Evolutionary conservation across 2,113 vertebrate genomes (phyloP), one percentile per base, ranked within the genome.

Genomic region (Ornithorhynchus anatinus): DNA sequence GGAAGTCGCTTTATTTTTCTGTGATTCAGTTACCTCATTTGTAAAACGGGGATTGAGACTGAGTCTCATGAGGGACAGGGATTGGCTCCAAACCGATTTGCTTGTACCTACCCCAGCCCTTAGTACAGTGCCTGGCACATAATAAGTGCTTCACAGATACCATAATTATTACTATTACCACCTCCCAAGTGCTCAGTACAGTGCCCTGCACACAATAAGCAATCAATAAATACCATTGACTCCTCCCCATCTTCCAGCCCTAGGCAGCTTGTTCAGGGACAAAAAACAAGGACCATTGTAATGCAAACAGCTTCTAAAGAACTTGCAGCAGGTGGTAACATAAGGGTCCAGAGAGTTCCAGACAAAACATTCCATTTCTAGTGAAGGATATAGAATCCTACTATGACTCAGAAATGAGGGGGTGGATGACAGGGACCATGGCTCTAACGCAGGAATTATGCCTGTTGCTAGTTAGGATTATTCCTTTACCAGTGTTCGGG

Each of bases 351-450:
- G 52, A 77, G 81, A 77, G 66, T 85, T 88, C 75, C 75, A 93
- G 90, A 75, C 91, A 90, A 91, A 92, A 94, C 89, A 92, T 82
- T 87, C 79, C 88, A 75, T 70, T 73, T 79, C 77, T 32, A 75
- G 84, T 81, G 86, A 86, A 91, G 88, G 63, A 74, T 66, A 72
- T 40, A 69, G 74, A 88, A 84, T 77, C 79, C 86, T 3, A 3
- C 38, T 52, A 48, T 92, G 92, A 93, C 76, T 92, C 90, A 77
- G 59, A 80, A 25, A 42, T 73, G 87, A 87, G 90, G 88, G 83
- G 84, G 87, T 6, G 80, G 85, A 70, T 23, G 15, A 48, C 48
- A 38, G 43, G 58, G 72, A 69, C 52, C 42, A 65, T 79, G 36
- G 47, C 42, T 88, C 61, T 54, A 72, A 54, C 42, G 60, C 10